These are phyloP conservation scores for Peromyscus leucopus DNA, from an alignment of 2,113 vertebrate genomes.

Conservation along the genomic window DNA sequence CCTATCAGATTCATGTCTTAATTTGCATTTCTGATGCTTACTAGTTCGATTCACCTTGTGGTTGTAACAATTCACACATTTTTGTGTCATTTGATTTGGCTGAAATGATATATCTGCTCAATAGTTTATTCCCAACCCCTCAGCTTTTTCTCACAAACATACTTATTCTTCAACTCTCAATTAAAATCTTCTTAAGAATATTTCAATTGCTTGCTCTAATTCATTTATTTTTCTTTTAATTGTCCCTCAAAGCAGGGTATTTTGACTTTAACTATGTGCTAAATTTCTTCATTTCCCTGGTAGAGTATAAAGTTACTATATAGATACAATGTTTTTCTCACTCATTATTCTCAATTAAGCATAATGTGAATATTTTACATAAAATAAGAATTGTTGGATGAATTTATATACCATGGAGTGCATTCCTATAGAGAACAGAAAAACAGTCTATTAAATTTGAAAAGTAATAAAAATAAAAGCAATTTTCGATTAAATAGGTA, in stretches of 20 bases:
- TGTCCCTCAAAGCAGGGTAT: neutral
- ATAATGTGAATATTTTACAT: neutral
- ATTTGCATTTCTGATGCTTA: neutral
- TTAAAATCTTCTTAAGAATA: neutral
- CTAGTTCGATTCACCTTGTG: neutral
- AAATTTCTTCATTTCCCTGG: neutral
- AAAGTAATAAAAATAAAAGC: neutral
- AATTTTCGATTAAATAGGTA: neutral
- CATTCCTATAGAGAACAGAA: neutral
- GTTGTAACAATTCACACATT: neutral
- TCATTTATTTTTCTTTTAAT: neutral
- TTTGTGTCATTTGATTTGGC: neutral
- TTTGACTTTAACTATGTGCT: neutral
- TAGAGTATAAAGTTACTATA: neutral
- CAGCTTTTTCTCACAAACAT: neutral
- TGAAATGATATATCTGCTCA: neutral
- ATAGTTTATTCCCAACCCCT: neutral
- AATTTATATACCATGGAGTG: neutral
- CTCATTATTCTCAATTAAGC: neutral
- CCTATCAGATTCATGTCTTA: neutral
- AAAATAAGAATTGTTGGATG: neutral
- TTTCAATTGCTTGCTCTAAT: neutral
- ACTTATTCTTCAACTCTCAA: neutral
- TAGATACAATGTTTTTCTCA: neutral
- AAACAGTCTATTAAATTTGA: neutral